These are phyloP conservation scores for Magallana gigas DNA, from an alignment of 1,140 invertebrate species.

Conservation along the genomic window DNA sequence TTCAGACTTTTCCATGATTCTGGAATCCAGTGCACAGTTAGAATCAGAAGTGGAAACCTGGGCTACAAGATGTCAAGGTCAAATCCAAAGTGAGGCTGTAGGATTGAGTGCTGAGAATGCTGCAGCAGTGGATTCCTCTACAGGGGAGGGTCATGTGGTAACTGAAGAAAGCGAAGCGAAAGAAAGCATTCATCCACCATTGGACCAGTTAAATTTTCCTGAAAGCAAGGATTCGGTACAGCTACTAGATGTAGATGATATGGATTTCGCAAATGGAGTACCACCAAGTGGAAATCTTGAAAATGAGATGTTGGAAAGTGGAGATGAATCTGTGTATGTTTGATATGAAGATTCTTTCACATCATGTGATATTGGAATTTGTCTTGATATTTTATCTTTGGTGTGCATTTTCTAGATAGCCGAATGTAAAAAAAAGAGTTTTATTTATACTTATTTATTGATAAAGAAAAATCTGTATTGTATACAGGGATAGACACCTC, in stretches of 20 bases:
- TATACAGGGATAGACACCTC: no score
- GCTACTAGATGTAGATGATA: conserved; percentile 10
- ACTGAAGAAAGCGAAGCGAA: background rate
- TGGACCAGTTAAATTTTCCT: background rate
- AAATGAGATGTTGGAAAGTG: background rate
- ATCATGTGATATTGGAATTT: background rate
- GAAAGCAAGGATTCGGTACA: background rate
- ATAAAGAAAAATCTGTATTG: background rate
- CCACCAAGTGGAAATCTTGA: conserved; percentile 6
- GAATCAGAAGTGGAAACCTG: background rate
- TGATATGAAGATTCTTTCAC: background rate
- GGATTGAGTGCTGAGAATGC: background rate
- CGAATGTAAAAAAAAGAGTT: background rate
- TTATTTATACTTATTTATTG: conserved; percentile 28
- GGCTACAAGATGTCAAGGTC: background rate
- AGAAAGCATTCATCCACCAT: background rate
- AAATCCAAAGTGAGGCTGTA: background rate
- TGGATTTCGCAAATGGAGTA: background rate
- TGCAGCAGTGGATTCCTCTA: background rate
- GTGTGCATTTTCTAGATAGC: background rate
- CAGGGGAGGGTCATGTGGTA: background rate
- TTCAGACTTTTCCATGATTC: background rate
- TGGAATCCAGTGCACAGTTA: background rate
- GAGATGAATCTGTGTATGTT: conserved; percentile 20
- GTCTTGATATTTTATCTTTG: conserved; percentile 1